These are phyloP conservation scores for Bemisia tabaci DNA, from an alignment of 1,140 invertebrate species.

Conservation along the genomic window DNA sequence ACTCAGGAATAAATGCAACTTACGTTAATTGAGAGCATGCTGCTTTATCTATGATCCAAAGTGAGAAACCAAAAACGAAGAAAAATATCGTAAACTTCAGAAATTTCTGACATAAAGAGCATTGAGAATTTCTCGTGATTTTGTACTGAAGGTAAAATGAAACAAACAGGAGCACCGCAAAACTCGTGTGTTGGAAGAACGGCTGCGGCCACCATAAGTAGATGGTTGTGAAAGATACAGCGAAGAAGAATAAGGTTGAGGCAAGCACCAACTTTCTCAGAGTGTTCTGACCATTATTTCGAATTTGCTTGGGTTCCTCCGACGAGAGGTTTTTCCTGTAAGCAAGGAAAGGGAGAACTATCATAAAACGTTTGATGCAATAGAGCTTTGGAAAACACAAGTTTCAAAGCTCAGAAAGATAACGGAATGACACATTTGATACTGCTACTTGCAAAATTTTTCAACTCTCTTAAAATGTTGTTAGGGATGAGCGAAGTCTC, in stretches of 20 bases:
- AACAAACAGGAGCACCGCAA: conserved; percentile 20
- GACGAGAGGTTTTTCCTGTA: background rate
- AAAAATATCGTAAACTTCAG: conserved; percentile 19
- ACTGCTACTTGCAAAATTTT: no score
- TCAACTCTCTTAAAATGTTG: no score
- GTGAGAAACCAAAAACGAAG: conserved; percentile 23
- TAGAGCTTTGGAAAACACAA: no score
- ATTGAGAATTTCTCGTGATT: conserved; percentile 18
- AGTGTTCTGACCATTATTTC: background rate
- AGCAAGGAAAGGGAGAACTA: no score
- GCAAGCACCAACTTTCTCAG: background rate
- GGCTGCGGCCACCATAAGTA: conserved; percentile 24
- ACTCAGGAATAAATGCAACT: conserved; percentile 15
- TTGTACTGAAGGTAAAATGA: conserved; percentile 19
- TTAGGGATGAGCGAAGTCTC: no score
- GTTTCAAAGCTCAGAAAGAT: no score
- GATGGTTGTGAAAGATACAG: conserved; percentile 19
- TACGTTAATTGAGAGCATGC: conserved; percentile 22
- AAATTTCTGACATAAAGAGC: conserved; percentile 20
- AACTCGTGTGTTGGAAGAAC: conserved; percentile 21
- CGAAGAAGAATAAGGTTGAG: background rate
- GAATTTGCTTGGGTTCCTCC: background rate
- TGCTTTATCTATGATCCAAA: conserved; percentile 25
- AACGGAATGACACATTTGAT: no score
- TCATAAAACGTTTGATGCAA: no score